These are phyloP conservation scores for Andrena chrysosceles DNA, from an alignment of 2,888 invertebrate species.

Conservation along the genomic window DNA sequence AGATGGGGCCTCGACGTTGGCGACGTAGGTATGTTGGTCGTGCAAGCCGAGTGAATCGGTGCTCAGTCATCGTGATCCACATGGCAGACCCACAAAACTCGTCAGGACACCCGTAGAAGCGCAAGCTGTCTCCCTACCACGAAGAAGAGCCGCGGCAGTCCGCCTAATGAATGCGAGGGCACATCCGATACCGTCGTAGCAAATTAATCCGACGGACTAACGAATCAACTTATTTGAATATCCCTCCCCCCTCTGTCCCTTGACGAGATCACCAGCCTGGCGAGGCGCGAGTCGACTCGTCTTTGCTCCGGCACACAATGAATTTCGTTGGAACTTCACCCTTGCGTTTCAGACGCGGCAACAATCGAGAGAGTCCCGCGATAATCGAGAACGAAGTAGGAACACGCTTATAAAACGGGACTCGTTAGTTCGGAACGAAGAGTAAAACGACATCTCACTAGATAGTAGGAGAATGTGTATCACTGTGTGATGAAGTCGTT, in stretches of 20 bases:
- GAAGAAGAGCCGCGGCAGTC: conserved; percentile 66
- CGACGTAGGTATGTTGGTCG: conserved; percentile 34
- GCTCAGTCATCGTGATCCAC: conserved; percentile 44
- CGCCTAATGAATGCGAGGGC: conserved; percentile 77
- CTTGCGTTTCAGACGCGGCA: not conserved
- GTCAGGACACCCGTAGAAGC: conserved; percentile 49
- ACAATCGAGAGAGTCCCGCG: not conserved
- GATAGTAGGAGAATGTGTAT: too few species aligned
- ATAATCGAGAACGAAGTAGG: not conserved
- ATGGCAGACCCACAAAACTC: conserved; percentile 52
- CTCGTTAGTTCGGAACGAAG: not conserved
- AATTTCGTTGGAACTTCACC: not conserved
- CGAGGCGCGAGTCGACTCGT: conserved; percentile 33
- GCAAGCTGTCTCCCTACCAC: conserved; percentile 35
- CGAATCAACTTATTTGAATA: conserved; percentile 81
- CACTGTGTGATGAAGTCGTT: too few species aligned
- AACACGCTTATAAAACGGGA: not conserved
- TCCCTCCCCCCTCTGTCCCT: conserved; percentile 42
- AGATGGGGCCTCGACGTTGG: not conserved
- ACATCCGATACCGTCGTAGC: conserved; percentile 76
- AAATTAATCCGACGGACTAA: conserved; percentile 82
- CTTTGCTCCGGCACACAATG: conserved; percentile 25
- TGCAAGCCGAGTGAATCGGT: conserved; percentile 23
- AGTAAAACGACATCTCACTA: not conserved
- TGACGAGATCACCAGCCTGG: conserved; percentile 20